Evolutionary conservation across 2,888 invertebrate genomes (phyloP), one percentile per base, ranked within the genome.

Genomic region (Elysia crispata): DNA sequence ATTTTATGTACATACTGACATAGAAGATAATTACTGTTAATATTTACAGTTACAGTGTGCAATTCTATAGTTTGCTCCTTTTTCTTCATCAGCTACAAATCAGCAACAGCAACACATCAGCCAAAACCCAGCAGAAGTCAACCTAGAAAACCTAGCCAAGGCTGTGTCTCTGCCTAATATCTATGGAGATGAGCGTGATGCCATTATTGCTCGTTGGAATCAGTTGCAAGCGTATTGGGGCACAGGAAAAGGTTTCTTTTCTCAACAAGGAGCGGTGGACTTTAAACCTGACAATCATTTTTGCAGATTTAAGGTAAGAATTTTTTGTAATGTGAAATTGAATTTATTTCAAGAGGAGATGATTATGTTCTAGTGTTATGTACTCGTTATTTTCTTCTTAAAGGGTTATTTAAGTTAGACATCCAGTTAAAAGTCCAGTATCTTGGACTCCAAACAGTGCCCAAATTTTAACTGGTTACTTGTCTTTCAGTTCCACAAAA

Each of bases 161-260:
- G 92, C 93, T 1, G 89, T 93, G 5, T 90, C 91, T 1, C 84
- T 90, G 72, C 94, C 93, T 0, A 90, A 91, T 79, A 87, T 98
- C 73, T 99, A 96, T 91, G 97, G 97, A 23, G 99, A 99, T 91
- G 99, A 99, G 90, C 94, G 98, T 54, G 99, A 99, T 91, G 95
- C 95, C 81, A 96, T 97, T 41, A 94, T 99, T 49, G 97, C 97
- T 1, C 96, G 96, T 90, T 98, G 98, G 96, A 99, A 99, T 92
- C 95, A 97, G 88, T 93, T 99, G 73, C 98, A 98, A 92, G 91
- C 92, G 3, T 89, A 87, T 79, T 92, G 91, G 91, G 92, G 92
- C 0, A 95, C 95, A 20, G 98, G 97, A 90, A 94, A 94, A 90
- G 94, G 94, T 13, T 92, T 86, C 84, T 91, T 84, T 82, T 86